These are phyloP conservation scores for Thereva unica DNA, from an alignment of 2,888 invertebrate species.

Conservation along the genomic window DNA sequence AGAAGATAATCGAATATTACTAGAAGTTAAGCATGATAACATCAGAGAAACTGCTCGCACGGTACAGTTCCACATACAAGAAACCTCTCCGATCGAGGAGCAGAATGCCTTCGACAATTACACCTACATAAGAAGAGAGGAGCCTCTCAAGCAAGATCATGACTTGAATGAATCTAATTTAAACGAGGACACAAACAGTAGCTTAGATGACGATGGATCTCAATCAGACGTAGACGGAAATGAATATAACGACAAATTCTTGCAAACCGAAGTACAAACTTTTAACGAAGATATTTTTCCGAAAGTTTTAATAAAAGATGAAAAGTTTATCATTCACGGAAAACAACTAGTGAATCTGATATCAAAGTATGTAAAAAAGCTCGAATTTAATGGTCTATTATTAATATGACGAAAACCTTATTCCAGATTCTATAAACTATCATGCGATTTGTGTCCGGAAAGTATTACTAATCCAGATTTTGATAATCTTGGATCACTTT, in stretches of 20 bases:
- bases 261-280: not conserved
- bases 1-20: conserved; percentile 9
- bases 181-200: not conserved
- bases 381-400: not conserved
- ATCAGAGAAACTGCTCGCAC: too few relatives aligned
- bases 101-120: too few relatives aligned
- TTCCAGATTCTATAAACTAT: conserved; percentile 42
- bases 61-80: too few relatives aligned
- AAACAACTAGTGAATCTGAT: conserved; percentile 39
- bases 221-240: conserved; percentile 5
- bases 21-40: conserved; percentile 11
- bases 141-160: too few relatives aligned
- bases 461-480: conserved; percentile 29
- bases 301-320: conserved; percentile 40
- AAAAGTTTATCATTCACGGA: conserved; percentile 41
- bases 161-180: too few relatives aligned
- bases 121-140: too few relatives aligned
- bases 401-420: not conserved
- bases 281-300: conserved; percentile 36
- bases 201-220: conserved; percentile 17
- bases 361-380: conserved; percentile 36
- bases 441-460: conserved; percentile 40
- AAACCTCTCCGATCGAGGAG: too few relatives aligned
- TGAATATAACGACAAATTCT: not conserved
- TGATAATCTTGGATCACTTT: conserved; percentile 34